Base-by-base conservation (phyloP, 1,140 invertebrate species). In the Meloidogyne chitwoodi region DNA sequence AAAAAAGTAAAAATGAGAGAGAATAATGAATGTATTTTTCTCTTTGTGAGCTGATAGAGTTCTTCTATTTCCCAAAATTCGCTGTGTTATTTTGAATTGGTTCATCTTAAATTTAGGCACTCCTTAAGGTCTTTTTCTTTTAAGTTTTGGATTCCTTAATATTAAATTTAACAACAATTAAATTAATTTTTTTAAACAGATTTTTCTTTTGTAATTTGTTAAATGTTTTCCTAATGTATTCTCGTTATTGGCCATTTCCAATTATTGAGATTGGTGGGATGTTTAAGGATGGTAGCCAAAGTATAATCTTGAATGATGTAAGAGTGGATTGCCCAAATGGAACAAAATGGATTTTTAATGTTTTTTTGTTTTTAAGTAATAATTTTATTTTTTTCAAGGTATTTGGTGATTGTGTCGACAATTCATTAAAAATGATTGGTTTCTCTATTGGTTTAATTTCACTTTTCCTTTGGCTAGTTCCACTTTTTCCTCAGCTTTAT, bases 341-440 rank as follows among this genome's bases (percentile, higher is more conserved):
- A 62, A 75, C 81, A 2, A 29, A 62, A 76, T 76, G 75, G 75
- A 76, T 76, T 76, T 24, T 76, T 6, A 31, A 76, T 38, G 75
- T 76, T 72, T 72, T 71, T 71, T 71, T 44, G 16, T 72, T 72
- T 75, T 75, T 31, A 11, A 16, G 1, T n/a, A 73, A 74, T 75
- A 24, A 44, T 26, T 24, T 16, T 26, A 27, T 76, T 26, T 44
- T 61, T 38, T 76, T 83, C 31, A 24, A 81, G 82, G 34, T 83
- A 16, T 83, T 84, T 62, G 83, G 83, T 16, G 83, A 83, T 62
- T 83, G 82, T 73, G 82, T 83, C 10, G 82, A 83, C 61, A 83
- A 77, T 19, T 27, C 38, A 2, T 22, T 81, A 27, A 84, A 83
- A 69, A 38, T 80, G 16, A 29, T 61, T 24, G 82, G 83, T 0